Base-by-base conservation (phyloP, 37 sponge, comb jelly and placozoan genomes). In the Theonella swinhoei region DNA sequence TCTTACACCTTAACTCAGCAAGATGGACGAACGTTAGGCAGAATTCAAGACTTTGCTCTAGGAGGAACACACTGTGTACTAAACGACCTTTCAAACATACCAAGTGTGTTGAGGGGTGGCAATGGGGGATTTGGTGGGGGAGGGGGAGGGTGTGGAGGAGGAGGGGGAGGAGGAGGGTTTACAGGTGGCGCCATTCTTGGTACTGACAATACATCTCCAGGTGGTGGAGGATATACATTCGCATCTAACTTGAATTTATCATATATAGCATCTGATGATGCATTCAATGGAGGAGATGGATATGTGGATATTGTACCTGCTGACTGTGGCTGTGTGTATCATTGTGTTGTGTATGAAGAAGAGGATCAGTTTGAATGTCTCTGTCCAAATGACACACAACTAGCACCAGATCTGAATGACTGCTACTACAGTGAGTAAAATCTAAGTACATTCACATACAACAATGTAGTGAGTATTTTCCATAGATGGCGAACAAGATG, bases 111-210 rank as follows among this genome's bases (percentile, higher is more conserved):
- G 4, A 1, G 20, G 4, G 34, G 39, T 14, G 79, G 69, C 1
- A 23, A 78, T 26, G 86, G 86, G 25, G 86, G 86, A 3, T 85
- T 79, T 78, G 86, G 86, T 38, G 86, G 86, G n/a, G 86, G 86
- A 2, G 86, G 86, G 30, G 86, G 86, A 17, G 66, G 64, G 41
- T 85, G 86, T 85, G 72, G 72, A 34, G 70, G 36, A 2, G 79
- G 86, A 30, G 86, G 86, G 26, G 79, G 74, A 61, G 86, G 86
- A 31, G 86, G 86, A 29, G 86, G 86, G 7, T 77, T 47, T 60
- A 76, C 54, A n/a, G 86, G 86, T 11, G 86, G 86, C 14, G 42
- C 62, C 3, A 65, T 85, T 35, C 35, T 85, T 0, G 38, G 39
- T 5, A 33, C 8, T 19, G 37, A 1, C 33, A n/a, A 22, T 3